Evolutionary conservation across 1,140 invertebrate genomes (phyloP).

Genomic region (Pollicipes pollicipes): DNA sequence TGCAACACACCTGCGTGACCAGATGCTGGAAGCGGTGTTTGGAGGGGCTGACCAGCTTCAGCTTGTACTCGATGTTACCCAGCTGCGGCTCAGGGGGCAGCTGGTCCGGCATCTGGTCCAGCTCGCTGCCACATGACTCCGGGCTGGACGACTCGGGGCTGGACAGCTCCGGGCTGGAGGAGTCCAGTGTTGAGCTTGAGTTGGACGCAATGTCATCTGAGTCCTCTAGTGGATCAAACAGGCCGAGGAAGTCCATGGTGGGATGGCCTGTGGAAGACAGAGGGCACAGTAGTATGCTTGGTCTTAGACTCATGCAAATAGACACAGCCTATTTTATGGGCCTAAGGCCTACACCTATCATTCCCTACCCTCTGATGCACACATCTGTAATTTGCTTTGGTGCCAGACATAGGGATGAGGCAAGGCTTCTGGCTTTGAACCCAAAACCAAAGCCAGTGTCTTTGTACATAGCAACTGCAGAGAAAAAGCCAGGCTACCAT

Average conservation of each 20-base stretch:
- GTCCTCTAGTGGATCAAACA: constrained; percentile 3
- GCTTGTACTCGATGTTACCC: constrained; percentile 83
- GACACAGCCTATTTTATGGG: too few relatives aligned
- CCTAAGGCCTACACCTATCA: too few relatives aligned
- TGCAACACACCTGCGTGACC: constrained; percentile 60
- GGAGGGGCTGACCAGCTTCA: constrained; percentile 68
- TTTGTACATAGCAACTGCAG: too few relatives aligned
- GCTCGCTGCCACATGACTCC: neutral
- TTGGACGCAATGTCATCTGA: neutral
- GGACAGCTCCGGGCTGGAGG: neutral
- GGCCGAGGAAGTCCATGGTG: neutral
- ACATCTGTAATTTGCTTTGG: too few relatives aligned
- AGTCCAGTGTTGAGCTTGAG: neutral
- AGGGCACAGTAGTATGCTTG: too few relatives aligned
- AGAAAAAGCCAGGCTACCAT: too few relatives aligned
- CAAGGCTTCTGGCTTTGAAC: too few relatives aligned
- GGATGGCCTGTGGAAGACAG: too few relatives aligned
- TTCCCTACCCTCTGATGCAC: too few relatives aligned
- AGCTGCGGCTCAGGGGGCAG: constrained; percentile 76
- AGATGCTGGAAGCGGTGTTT: constrained; percentile 69
- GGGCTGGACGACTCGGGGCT: neutral
- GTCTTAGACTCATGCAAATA: too few relatives aligned
- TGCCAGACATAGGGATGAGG: too few relatives aligned
- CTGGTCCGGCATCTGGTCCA: constrained; percentile 22
- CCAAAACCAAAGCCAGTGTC: too few relatives aligned